phyloP scores from a whole-genome alignment of 2,888 invertebrate species.

The Trisateles emortualis region DNA sequence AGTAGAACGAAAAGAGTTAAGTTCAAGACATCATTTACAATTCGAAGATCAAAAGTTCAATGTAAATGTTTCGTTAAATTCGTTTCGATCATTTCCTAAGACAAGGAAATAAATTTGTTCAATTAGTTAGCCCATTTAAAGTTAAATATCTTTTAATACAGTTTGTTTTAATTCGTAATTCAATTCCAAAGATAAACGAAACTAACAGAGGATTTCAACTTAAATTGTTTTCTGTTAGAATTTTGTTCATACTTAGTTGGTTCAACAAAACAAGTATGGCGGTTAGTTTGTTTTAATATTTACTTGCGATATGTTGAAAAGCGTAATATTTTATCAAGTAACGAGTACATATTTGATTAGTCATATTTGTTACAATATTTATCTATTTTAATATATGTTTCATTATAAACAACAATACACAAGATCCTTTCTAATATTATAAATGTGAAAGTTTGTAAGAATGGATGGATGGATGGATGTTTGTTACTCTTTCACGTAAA shows the following conservation, averaged over 20 bases:
- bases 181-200: conserved; percentile 18
- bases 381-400: no score
- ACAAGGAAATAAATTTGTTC: conserved; percentile 10
- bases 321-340: no score
- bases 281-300: conserved; percentile 2
- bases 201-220: conserved; percentile 7
- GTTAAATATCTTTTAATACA: background rate
- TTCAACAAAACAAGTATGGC: conserved; percentile 15
- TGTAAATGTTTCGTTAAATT: background rate
- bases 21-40: background rate
- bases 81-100: background rate
- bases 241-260: conserved; percentile 19
- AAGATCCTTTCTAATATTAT: no score
- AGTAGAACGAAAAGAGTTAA: background rate
- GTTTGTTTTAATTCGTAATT: conserved; percentile 10
- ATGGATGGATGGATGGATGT: no score
- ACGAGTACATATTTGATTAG: no score
- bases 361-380: no score
- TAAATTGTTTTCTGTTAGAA: conserved; percentile 9
- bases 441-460: no score
- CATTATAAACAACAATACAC: no score
- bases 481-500: no score
- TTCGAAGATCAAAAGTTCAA: background rate
- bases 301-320: background rate
- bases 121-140: conserved; percentile 5